Base-by-base conservation (phyloP, 1,140 invertebrate genomes). In the Calycopis cecrops region DNA sequence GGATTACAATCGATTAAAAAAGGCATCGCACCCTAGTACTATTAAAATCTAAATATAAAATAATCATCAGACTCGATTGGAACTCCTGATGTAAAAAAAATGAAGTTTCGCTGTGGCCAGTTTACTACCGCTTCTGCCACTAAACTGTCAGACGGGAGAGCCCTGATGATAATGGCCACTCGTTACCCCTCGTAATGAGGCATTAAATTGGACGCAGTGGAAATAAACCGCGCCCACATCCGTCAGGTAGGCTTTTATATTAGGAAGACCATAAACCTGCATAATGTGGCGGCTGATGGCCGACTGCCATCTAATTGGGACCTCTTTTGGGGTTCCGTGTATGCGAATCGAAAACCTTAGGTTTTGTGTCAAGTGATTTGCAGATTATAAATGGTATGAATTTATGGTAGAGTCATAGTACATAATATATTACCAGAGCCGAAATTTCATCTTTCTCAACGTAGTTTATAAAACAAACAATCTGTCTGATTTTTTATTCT, bases 201-300 rank as follows among this genome's bases (percentile, higher is more conserved):
- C 40, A 44, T 44, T 16, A 44, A 44, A 44, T 44, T 16, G 40
- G 14, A 44, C 16, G 16, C 17, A 16, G 40, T 44, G 40, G 40
- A 16, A 44, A 28, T 28, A 28, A 28, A 28, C 21, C 6, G 21
- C 21, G 40, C 14, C 14, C 14, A 44, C 14, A 44, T 44, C 40
- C 40, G 17, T 44, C 40, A 9, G 38, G 38, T 40, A 14, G n/a
- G 38, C 21, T 17, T 42, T 9, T 44, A 12, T 12, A 16, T 14
- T 37, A 3, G 35, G 35, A 37, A 6, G 14, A 16, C 40, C 40
- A 16, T 44, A 17, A 44, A 44, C 40, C 21, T 16, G 14, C 12
- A 16, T 44, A 1, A 44, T 8, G 40, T 18, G 35, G 9, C 11
- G 35, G 9, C 11, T 44, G 14, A 44, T 12, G 40, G 17, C 12